A percentile compares a stretch with the other conserved stretches of the same genome.
Evolutionary conservation across 1,140 invertebrate genomes (phyloP).

Genomic region (Brachionus rubens): DNA sequence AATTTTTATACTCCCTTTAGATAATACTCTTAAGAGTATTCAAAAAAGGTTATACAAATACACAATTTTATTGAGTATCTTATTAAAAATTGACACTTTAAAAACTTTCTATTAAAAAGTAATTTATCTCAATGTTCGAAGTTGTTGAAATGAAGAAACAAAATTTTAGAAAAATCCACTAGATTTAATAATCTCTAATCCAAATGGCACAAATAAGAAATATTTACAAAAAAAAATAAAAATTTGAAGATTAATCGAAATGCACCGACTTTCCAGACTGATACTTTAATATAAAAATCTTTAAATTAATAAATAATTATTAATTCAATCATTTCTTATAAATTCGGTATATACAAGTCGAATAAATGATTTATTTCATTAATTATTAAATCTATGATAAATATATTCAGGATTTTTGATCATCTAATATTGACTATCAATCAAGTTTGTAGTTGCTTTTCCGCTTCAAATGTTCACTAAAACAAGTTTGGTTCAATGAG

Average conservation of each 20-base stretch:
- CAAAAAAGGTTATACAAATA: no score
- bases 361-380: slow-evolving; percentile 34
- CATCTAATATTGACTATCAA: slow-evolving; percentile 30
- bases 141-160: not conserved
- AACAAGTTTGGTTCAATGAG: not conserved
- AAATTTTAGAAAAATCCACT: no score
- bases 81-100: no score
- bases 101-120: no score
- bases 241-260: slow-evolving; percentile 29
- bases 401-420: no score
- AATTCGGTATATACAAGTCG: not conserved
- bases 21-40: no score
- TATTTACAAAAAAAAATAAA: no score
- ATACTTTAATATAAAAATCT: not conserved
- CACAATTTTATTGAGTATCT: no score
- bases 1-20: no score
- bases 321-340: slow-evolving; percentile 1
- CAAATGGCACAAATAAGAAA: slow-evolving; percentile 39
- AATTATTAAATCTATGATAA: no score
- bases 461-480: slow-evolving; percentile 17
- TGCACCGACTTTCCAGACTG: slow-evolving; percentile 43
- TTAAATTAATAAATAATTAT: slow-evolving; percentile 44
- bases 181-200: slow-evolving; percentile 32
- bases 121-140: no score
- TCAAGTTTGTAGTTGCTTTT: not conserved